Conservation (phyloP, 2,113 vertebrate genomes). For the Gasterosteus aculeatus region DNA sequence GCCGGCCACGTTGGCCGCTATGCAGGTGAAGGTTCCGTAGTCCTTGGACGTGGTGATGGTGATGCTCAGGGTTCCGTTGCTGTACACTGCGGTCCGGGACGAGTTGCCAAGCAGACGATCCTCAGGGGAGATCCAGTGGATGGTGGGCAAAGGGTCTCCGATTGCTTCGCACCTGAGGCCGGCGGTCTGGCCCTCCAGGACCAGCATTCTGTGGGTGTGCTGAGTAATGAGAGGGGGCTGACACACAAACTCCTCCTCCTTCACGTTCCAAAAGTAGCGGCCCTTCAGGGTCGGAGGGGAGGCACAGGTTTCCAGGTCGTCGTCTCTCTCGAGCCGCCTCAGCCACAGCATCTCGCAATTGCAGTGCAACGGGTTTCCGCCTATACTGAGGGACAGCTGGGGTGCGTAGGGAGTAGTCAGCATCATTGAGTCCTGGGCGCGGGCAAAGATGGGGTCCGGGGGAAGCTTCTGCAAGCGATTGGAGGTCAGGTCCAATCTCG, state of each 20-base stretch:
- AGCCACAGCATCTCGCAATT: slow-evolving; percentile 95
- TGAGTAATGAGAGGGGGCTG: slow-evolving; percentile 93
- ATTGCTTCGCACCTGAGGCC: slow-evolving; percentile 90
- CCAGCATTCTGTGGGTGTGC: slow-evolving; percentile 90
- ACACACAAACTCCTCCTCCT: slow-evolving; percentile 91
- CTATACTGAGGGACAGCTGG: slow-evolving; percentile 89
- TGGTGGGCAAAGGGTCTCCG: slow-evolving; percentile 90
- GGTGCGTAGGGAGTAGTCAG: slow-evolving; percentile 86
- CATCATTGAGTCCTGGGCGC: slow-evolving; percentile 85
- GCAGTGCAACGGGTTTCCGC: slow-evolving; percentile 93
- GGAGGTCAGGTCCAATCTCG: slow-evolving; percentile 91
- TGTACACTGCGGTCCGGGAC: slow-evolving; percentile 85
- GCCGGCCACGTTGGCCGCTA: slow-evolving; percentile 91
- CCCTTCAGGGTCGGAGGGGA: slow-evolving; percentile 91
- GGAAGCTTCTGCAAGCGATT: slow-evolving; percentile 93
- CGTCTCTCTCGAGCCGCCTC: slow-evolving; percentile 87
- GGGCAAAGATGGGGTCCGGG: slow-evolving; percentile 90
- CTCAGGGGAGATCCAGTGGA: slow-evolving; percentile 94
- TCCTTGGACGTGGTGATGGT: slow-evolving; percentile 92
- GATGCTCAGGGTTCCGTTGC: slow-evolving; percentile 92
- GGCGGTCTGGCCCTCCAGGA: slow-evolving; percentile 92
- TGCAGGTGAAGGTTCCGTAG: slow-evolving; percentile 93
- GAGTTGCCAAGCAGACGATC: slow-evolving; percentile 90
- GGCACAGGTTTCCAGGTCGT: slow-evolving; percentile 93
- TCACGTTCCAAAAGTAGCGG: slow-evolving; percentile 92